Evolutionary conservation across 2,113 vertebrate species (phyloP).

Genomic region (Scytalopus superciliaris): DNA sequence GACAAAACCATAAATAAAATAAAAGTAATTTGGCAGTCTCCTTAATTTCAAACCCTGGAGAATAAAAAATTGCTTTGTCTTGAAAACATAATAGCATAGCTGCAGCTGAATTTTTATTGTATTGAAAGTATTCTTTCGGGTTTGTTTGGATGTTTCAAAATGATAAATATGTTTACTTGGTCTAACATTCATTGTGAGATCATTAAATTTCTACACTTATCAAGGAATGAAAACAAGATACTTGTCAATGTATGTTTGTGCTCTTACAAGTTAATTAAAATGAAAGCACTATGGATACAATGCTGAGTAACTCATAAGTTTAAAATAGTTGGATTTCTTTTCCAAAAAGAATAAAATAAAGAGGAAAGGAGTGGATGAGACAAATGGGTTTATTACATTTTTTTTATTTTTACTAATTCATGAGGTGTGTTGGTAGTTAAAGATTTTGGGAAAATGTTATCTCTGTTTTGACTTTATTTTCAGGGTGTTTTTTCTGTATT

Average conservation of each 20-base stretch:
- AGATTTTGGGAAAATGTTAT: background rate
- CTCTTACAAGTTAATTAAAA: background rate
- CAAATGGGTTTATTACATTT: background rate
- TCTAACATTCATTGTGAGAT: background rate
- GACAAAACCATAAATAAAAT: background rate
- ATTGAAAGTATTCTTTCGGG: background rate
- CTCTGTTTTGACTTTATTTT: background rate
- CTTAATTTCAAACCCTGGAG: background rate
- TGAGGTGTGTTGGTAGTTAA: background rate
- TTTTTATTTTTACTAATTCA: background rate
- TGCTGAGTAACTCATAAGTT: background rate
- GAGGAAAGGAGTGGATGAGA: background rate
- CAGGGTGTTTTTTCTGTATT: background rate
- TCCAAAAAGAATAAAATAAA: background rate
- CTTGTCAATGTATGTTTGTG: background rate
- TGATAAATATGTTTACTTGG: background rate
- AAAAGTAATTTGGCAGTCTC: background rate
- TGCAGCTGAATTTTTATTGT: background rate
- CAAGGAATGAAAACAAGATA: background rate
- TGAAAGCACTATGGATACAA: rapidly evolving
- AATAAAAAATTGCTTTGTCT: background rate
- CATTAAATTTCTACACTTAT: background rate
- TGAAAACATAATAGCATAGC: background rate
- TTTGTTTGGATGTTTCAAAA: background rate
- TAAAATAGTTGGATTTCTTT: background rate